A percentile compares a stretch with the other conserved stretches of the same genome.
Conservation (phyloP, 2,888 invertebrate species). For the Zeuzera pyrina region DNA sequence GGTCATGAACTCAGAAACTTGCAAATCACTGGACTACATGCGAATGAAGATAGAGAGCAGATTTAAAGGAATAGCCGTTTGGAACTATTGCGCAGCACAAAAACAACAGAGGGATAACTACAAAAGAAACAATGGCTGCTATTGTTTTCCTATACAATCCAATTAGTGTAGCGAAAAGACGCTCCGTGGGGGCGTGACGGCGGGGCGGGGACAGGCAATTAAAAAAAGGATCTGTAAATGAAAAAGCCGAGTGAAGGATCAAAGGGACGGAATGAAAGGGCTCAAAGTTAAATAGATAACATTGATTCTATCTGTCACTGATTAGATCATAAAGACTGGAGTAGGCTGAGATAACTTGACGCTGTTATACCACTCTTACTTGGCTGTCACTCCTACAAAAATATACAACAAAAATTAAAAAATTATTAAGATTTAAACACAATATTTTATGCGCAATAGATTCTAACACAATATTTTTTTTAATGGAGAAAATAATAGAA, state of each 20-base stretch:
- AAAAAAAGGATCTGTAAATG: slow-evolving; percentile 19
- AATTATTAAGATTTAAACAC: too few relatives aligned
- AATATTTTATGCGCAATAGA: too few relatives aligned
- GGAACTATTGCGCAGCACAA: slow-evolving; percentile 17
- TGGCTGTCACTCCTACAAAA: too few relatives aligned
- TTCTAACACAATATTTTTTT: too few relatives aligned
- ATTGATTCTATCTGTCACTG: slow-evolving; percentile 16
- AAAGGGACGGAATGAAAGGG: slow-evolving; percentile 9
- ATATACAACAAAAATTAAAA: too few relatives aligned
- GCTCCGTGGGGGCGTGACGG: slow-evolving; percentile 8
- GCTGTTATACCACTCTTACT: too few relatives aligned
- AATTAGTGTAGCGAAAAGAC: slow-evolving; percentile 36
- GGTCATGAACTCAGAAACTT: background rate
- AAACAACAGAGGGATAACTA: slow-evolving; percentile 7
- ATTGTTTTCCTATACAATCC: slow-evolving; percentile 41
- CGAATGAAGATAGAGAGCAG: too few relatives aligned
- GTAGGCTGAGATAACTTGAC: too few relatives aligned
- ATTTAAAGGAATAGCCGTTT: too few relatives aligned
- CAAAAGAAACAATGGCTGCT: slow-evolving; percentile 28
- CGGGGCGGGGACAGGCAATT: slow-evolving; percentile 14
- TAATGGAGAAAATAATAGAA: too few relatives aligned
- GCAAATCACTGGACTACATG: too few relatives aligned
- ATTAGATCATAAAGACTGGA: too few relatives aligned
- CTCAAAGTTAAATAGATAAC: slow-evolving; percentile 17
- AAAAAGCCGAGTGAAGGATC: slow-evolving; percentile 11